Base-by-base conservation (phyloP, 2,888 invertebrate species). In the Bellardia bayeri region DNA sequence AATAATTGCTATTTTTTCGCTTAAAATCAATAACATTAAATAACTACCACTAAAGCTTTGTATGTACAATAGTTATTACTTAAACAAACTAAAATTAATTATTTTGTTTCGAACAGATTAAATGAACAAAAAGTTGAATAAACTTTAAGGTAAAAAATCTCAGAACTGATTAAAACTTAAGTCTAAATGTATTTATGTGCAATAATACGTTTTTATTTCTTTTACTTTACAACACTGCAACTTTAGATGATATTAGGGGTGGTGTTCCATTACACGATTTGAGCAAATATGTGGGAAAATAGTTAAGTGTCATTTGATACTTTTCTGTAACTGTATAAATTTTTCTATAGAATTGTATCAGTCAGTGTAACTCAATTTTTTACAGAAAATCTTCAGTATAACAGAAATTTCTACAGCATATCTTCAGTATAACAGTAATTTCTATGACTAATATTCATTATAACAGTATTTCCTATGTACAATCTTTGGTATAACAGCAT, bases 141-240 rank as follows among this genome's bases (percentile, higher is more conserved):
- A 75, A 69, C 61, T 68, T 69, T 82, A 58, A 23, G 51, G 49
- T 40, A 42, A 42, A 78, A 68, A 69, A 82, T 69, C 68, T 69
- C 51, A 75, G 58, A 75, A 75, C 58, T 49, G 66, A 75, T 75
- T 82, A 72, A 82, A 75, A 82, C 51, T 42, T 80, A 40, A 13
- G 42, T 66, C 23, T 30, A 54, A 42, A 3, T 49, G 33, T 56
- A 33, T 56, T 45, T 54, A 64, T 76, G 64, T 76, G 64, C 33
- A 69, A 51, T n/a, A 61, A 51, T 63, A 63, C 37, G 11, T 40
- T 51, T 71, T 51, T 37, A 37, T 45, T 45, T 45, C 0, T 7
- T 45, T 13, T 45, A 37, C 13, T 13, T 45, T 45, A 3, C 13
- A 78, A n/a, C n/a, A 54, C 14, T 66, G 54, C 54, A 66, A 66